Evolutionary conservation across 2,113 vertebrate genomes (phyloP).

Genomic region (Corapipo altera): DNA sequence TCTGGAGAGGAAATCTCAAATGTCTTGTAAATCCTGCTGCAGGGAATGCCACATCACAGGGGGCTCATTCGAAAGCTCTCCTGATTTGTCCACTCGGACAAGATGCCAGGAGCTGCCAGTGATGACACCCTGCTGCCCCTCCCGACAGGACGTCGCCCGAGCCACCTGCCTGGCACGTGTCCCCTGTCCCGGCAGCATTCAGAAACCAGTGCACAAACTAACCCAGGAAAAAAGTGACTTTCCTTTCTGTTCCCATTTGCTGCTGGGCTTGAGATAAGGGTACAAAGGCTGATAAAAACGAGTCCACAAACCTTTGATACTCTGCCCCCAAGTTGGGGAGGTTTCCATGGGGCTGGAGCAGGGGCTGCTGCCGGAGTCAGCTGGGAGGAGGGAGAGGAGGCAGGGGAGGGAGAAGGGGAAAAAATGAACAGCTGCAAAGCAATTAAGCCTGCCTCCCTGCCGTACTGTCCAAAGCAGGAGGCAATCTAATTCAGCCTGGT

Average conservation of each 20-base stretch:
- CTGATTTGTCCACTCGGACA: accelerated
- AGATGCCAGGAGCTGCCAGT: neutral
- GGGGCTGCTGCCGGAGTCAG: neutral
- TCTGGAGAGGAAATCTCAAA: neutral
- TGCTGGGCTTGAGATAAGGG: neutral
- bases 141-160: neutral
- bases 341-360: neutral
- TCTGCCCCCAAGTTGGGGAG: neutral
- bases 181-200: neutral
- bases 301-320: neutral
- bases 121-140: neutral
- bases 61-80: neutral
- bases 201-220: neutral
- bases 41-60: neutral
- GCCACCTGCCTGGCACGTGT: neutral
- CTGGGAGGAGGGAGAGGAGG: neutral
- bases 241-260: neutral
- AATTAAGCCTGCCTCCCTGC: constrained; percentile 57
- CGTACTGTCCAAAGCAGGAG: constrained; percentile 53
- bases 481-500: constrained; percentile 72
- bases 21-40: neutral
- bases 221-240: neutral
- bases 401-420: constrained; percentile 1
- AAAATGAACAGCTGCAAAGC: constrained; percentile 64
- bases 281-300: neutral